Percentiles rank a stretch among this genome's conserved stretches.
phyloP scores from a whole-genome alignment of 2,797 vertebrate species.

The Enteromius paludinosus region DNA sequence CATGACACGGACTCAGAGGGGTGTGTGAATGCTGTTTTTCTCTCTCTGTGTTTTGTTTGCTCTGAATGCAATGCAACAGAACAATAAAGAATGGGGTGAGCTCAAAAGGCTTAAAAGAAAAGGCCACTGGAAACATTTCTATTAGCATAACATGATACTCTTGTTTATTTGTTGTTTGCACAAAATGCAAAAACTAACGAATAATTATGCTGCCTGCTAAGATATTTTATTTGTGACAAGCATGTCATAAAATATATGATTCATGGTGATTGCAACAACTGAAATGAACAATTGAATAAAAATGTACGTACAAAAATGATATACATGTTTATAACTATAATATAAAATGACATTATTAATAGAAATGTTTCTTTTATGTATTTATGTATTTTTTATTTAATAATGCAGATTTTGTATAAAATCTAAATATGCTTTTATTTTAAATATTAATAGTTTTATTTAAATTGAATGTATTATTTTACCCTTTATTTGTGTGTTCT shows the following conservation, averaged over 20 bases:
- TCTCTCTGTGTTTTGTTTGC: conserved; percentile 19
- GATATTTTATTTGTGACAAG: not conserved
- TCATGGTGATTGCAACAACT: not conserved
- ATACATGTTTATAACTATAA: not conserved
- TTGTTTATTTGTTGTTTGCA: not conserved
- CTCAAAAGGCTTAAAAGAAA: not conserved
- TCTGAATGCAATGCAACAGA: not conserved
- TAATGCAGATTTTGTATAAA: not conserved
- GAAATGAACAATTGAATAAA: not conserved
- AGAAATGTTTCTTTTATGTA: too few relatives aligned
- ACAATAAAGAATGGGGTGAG: not conserved
- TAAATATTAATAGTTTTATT: not conserved
- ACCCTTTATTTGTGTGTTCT: not conserved
- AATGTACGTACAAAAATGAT: not conserved
- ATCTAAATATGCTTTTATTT: not conserved
- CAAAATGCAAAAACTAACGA: not conserved
- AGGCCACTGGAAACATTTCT: not conserved
- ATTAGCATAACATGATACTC: not conserved
- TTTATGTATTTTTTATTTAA: too few relatives aligned
- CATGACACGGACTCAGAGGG: conserved; percentile 51
- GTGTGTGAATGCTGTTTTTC: conserved; percentile 33
- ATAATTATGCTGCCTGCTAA: not conserved
- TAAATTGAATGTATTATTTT: not conserved
- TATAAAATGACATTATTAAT: not conserved
- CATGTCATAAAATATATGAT: not conserved